Base-by-base conservation (phyloP, 1,140 invertebrate species). In the Trichonephila clavipes region DNA sequence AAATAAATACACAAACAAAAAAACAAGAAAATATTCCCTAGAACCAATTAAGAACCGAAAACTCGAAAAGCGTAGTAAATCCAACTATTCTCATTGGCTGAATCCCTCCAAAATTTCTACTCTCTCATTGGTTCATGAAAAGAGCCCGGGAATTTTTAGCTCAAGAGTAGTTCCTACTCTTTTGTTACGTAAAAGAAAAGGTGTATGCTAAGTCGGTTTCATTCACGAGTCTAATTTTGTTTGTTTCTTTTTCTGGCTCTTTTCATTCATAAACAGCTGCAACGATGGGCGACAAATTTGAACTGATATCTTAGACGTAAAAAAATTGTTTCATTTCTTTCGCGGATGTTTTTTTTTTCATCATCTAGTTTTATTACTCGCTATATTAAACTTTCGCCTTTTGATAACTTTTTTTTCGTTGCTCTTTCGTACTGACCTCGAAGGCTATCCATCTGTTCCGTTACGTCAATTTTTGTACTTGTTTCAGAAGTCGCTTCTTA, bases 181-280 rank as follows among this genome's bases (percentile, higher is more conserved):
- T 92, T 69, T 86, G 66, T 88, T 93, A 88, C 92, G 66, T 66
- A 64, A 64, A 51, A 93, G 92, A 88, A 93, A 51, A 93, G 86
- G 92, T 92, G 90, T 92, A 86, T 88, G 61, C 12, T 24, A 40
- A 64, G 19, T 16, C 61, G 81, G 61, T 87, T 93, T 93, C 92
- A 93, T 93, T 93, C 92, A 93, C 86, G 16, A 92, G 64, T 61
- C 18, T 40, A 16, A 18, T 89, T 89, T 90, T 90, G 2, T 62
- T 82, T 90, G 62, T 90, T 24, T n/a, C 62, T 51, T n/a, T 40
- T 7, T 44, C 87, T 16, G 34, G 51, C 40, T 51, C 8, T 72
- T 86, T 93, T 77, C 92, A 88, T 93, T 88, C 92, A 93, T 82
- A 34, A 62, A 62, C 85, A 93, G 92, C 92, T 88, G 92, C 86